Evolutionary conservation across 2,888 invertebrate species (phyloP).

Genomic region (Eupeodes luniger): DNA sequence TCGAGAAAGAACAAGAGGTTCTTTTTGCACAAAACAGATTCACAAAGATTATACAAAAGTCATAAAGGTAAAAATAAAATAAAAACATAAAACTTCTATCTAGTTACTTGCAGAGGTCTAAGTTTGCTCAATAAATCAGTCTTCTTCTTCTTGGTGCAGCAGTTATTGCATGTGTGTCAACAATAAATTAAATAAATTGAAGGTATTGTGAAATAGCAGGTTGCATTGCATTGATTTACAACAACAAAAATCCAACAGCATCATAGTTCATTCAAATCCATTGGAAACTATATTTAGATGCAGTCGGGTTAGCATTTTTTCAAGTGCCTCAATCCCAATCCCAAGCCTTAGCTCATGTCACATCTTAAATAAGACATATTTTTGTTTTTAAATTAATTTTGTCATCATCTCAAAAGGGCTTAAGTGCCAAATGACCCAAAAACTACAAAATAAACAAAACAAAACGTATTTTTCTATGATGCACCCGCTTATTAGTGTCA

Average conservation of each 20-base stretch:
- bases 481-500: slow-evolving; percentile 58
- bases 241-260: slow-evolving; percentile 1
- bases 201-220: slow-evolving; percentile 49
- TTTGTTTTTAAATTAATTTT: slow-evolving; percentile 33
- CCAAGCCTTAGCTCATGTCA: neutral
- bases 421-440: slow-evolving; percentile 61
- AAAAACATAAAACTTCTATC: slow-evolving; percentile 21
- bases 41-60: slow-evolving; percentile 29
- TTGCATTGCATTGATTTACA: slow-evolving; percentile 48
- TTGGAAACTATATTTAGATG: slow-evolving; percentile 11
- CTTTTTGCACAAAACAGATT: slow-evolving; percentile 24
- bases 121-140: slow-evolving; percentile 43
- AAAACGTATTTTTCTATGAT: neutral
- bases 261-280: slow-evolving; percentile 17
- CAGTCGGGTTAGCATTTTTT: neutral
- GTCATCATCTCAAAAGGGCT: slow-evolving; percentile 57
- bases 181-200: slow-evolving; percentile 40
- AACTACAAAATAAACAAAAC: slow-evolving; percentile 40
- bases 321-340: neutral
- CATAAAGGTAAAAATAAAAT: neutral
- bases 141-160: slow-evolving; percentile 11
- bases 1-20: slow-evolving; percentile 27
- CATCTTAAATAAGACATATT: slow-evolving; percentile 2
- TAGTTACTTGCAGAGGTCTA: slow-evolving; percentile 21
- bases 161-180: slow-evolving; percentile 61